Conservation (phyloP, 64 coral and sea anemone species). For the Stylophora pistillata region DNA sequence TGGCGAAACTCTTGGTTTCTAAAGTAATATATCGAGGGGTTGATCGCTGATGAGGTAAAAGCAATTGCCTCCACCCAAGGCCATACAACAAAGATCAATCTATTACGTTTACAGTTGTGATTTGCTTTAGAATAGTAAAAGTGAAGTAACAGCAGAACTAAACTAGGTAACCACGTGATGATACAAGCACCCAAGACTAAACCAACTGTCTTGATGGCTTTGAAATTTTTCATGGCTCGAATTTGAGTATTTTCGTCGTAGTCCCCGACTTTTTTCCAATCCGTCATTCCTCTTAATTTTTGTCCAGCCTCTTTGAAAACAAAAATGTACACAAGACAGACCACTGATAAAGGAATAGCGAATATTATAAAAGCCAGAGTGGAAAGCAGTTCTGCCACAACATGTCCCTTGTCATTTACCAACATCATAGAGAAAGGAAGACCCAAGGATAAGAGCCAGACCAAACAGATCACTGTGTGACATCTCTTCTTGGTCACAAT, state of each 20-base stretch:
- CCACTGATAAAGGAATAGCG: neutral
- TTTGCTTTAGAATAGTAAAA: neutral
- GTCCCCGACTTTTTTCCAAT: neutral
- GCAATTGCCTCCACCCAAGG: neutral
- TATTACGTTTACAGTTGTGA: neutral
- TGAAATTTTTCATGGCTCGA: neutral
- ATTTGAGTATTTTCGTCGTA: neutral
- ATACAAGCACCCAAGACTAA: neutral
- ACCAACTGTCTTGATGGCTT: neutral
- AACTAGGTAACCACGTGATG: neutral
- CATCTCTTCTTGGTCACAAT: neutral
- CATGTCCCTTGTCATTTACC: neutral
- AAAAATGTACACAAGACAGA: neutral
- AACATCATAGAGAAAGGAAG: neutral
- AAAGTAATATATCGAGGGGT: constrained; percentile 4
- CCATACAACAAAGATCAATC: neutral
- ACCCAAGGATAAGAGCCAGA: neutral
- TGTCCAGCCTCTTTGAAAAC: neutral
- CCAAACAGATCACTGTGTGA: neutral
- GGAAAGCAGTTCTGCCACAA: neutral
- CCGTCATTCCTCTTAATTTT: neutral
- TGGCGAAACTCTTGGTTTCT: neutral
- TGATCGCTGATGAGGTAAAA: neutral
- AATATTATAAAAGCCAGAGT: neutral
- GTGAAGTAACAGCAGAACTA: too few species aligned